These are phyloP conservation scores for human DNA, from an alignment of 2,113 vertebrate species.

Conservation along the genomic window GRCh38 chr4:186136501-186137000, in stretches of 20 bases:
- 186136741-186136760: no score
- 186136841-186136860: not conserved
- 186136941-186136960: no score
- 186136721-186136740: not conserved
- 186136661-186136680: not conserved
- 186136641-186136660: not conserved
- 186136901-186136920: not conserved
- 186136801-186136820: not conserved
- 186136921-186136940: not conserved
- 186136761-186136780: no score
- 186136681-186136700: not conserved
- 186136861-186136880: not conserved
- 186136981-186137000: no score
- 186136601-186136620: not conserved
- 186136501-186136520: not conserved
- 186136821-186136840: accelerated
- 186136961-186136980: no score
- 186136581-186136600: not conserved
- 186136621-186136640: not conserved
- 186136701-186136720: not conserved
- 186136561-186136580: not conserved
- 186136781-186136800: no score
- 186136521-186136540: not conserved
- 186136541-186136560: not conserved
- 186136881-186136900: not conserved